Conservation (phyloP, 2,797 vertebrate genomes). For the Pelobates cultripes region DNA sequence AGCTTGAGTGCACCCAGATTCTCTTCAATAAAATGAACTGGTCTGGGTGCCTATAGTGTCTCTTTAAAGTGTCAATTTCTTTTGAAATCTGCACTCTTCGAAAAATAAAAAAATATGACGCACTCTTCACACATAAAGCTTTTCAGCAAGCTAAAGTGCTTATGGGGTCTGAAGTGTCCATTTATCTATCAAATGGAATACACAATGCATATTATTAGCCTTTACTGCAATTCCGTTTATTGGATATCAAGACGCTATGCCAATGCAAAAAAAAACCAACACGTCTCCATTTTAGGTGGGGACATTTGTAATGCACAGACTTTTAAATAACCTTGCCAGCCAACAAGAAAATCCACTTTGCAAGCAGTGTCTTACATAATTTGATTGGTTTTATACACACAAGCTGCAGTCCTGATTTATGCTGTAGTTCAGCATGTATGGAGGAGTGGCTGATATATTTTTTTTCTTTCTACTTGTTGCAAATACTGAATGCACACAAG, state of each 20-base stretch:
- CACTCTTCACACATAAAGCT: no score
- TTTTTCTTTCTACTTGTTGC: constrained; percentile 39
- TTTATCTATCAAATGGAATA: no score
- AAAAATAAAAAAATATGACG: no score
- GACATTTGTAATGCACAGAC: background rate
- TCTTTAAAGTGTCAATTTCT: no score
- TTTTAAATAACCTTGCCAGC: constrained; percentile 36
- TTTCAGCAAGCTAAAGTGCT: no score
- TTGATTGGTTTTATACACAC: constrained; percentile 32
- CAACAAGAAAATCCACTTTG: background rate
- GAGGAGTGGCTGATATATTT: constrained; percentile 20
- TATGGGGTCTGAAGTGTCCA: no score
- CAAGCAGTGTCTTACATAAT: background rate
- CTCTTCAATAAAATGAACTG: no score
- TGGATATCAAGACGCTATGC: background rate
- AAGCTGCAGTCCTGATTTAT: constrained; percentile 23
- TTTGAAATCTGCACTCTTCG: no score
- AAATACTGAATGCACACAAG: constrained; percentile 24
- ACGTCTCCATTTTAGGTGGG: background rate
- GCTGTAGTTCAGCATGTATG: constrained; percentile 3
- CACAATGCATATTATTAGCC: background rate
- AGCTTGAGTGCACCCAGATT: no score
- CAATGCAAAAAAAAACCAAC: background rate
- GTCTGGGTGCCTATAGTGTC: no score
- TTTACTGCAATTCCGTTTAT: background rate